These are phyloP conservation scores for Cheilosia impressa DNA, from an alignment of 2,888 invertebrate species.

Conservation along the genomic window DNA sequence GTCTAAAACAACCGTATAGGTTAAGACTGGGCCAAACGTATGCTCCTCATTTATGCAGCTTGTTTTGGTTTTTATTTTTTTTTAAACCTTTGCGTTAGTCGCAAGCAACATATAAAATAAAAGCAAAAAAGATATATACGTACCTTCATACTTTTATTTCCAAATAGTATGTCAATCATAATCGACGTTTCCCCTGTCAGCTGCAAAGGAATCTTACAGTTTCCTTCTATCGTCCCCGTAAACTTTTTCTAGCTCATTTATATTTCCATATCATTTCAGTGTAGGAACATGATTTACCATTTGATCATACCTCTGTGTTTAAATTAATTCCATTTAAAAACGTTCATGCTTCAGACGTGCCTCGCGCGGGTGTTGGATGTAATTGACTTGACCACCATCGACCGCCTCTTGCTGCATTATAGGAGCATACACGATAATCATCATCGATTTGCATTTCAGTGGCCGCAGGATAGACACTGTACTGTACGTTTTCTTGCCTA, in stretches of 20 bases:
- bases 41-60: no score
- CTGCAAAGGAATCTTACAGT: neutral
- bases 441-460: conserved; percentile 38
- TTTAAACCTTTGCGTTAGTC: neutral
- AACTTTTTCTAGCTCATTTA: neutral
- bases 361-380: conserved; percentile 4
- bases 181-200: neutral
- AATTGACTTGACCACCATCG: conserved; percentile 25
- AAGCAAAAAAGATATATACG: no score
- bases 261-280: conserved; percentile 3
- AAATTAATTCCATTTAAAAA: conserved; percentile 33
- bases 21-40: no score
- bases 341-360: conserved; percentile 1
- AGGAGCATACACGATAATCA: conserved; percentile 13
- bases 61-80: no score
- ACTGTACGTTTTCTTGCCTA: conserved; percentile 10
- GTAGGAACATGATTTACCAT: neutral
- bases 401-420: conserved; percentile 11
- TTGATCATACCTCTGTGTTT: conserved; percentile 2
- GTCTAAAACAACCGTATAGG: no score
- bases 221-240: neutral
- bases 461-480: conserved; percentile 5
- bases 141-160: neutral
- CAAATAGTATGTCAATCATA: neutral
- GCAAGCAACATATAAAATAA: neutral